Conservation (phyloP, 2,797 vertebrate genomes). For the Rhincodon typus region DNA sequence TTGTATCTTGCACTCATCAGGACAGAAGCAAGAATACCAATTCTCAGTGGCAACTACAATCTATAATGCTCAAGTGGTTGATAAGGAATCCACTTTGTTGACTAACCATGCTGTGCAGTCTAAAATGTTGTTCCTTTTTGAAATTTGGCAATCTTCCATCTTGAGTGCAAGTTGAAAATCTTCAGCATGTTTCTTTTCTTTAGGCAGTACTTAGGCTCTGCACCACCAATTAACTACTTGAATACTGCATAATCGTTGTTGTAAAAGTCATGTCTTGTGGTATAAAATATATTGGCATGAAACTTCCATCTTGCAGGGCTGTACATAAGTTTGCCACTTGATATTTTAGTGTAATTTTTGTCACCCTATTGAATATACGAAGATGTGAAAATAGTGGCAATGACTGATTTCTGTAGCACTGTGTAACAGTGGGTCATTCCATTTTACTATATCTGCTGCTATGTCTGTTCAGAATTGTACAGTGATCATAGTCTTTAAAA, state of each 20-base stretch:
- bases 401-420: not conserved
- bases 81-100: no score
- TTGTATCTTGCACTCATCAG: no score
- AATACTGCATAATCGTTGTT: not conserved
- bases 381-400: slow-evolving; percentile 11
- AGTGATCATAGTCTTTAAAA: slow-evolving; percentile 17
- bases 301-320: not conserved
- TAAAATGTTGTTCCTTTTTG: no score
- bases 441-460: slow-evolving; percentile 27
- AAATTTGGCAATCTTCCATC: no score
- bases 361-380: not conserved
- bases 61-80: no score
- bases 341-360: slow-evolving; percentile 11
- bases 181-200: no score
- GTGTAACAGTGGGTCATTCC: slow-evolving; percentile 2
- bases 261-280: not conserved
- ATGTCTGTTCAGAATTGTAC: not conserved
- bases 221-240: not conserved
- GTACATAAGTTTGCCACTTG: not conserved
- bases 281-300: not conserved
- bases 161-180: no score
- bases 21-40: no score
- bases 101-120: no score
- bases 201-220: no score
- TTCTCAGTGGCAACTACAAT: no score